These are phyloP conservation scores for Pelmatolapia mariae DNA, from an alignment of 2,113 vertebrate genomes.

Conservation along the genomic window DNA sequence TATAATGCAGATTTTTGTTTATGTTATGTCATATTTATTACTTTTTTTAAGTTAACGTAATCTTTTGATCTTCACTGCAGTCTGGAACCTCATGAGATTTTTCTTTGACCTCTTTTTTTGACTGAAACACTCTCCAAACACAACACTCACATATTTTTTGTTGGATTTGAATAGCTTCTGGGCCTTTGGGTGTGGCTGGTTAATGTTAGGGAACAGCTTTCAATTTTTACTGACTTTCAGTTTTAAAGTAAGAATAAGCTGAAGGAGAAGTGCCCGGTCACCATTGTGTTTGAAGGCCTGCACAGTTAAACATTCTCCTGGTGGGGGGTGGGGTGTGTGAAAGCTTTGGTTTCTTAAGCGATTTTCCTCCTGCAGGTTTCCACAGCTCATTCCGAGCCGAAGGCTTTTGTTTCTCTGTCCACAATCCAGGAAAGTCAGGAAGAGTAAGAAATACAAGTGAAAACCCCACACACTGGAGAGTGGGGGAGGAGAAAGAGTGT, in stretches of 20 bases:
- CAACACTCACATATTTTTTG: not conserved
- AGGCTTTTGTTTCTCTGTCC: conserved; percentile 32
- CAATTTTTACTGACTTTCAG: not conserved
- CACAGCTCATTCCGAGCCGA: not conserved
- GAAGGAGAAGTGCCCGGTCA: not conserved
- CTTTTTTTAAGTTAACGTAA: not conserved
- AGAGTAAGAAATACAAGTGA: not conserved
- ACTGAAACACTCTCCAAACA: not conserved
- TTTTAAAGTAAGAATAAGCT: not conserved
- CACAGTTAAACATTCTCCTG: not conserved
- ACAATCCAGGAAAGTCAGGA: not conserved
- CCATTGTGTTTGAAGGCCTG: not conserved
- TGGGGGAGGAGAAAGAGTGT: conserved; percentile 6
- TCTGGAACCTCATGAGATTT: not conserved
- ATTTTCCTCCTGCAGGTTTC: conserved; percentile 39
- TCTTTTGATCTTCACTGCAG: not conserved
- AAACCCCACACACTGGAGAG: not conserved
- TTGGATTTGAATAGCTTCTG: not conserved
- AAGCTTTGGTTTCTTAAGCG: conserved; percentile 24
- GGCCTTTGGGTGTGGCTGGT: not conserved
- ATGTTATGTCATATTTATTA: not conserved
- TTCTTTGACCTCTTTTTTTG: not conserved
- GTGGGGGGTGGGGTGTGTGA: not conserved
- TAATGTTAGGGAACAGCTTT: not conserved
- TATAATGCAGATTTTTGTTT: not conserved